phyloP scores from a whole-genome alignment of 1,140 invertebrate genomes.

The Drosophila aff. region DNA sequence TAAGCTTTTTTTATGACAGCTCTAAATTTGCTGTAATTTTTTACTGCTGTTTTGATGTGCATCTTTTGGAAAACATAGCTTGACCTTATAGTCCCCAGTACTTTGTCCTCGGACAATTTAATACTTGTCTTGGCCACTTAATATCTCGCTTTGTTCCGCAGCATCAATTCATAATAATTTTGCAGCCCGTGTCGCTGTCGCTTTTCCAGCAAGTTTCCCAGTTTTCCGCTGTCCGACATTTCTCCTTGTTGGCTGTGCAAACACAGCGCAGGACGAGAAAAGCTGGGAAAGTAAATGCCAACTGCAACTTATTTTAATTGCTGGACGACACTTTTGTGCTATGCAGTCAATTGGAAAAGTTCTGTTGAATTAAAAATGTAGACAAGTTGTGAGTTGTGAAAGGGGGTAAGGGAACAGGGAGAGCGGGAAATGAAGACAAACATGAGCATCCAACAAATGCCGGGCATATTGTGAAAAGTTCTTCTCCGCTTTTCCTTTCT shows the following conservation, averaged over 20 bases:
- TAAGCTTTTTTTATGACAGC: background rate
- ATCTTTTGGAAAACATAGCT: conserved; percentile 6
- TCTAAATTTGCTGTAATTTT: background rate
- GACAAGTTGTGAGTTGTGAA: conserved; percentile 25
- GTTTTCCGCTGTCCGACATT: conserved; percentile 50
- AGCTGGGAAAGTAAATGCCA: conserved; percentile 63
- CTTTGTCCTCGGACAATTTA: conserved; percentile 22
- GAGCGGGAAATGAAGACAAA: conserved; percentile 40
- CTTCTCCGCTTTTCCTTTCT: conserved; percentile 6
- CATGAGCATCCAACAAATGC: conserved; percentile 44
- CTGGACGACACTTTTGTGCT: conserved; percentile 75
- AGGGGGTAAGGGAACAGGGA: background rate
- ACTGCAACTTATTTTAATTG: conserved; percentile 79
- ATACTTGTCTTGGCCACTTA: conserved; percentile 54
- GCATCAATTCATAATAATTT: conserved; percentile 64
- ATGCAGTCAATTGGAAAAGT: conserved; percentile 77
- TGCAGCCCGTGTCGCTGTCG: conserved; percentile 1
- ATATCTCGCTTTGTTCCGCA: conserved; percentile 50
- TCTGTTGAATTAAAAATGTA: conserved; percentile 71
- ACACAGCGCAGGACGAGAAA: conserved; percentile 29
- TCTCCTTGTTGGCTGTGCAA: conserved; percentile 56
- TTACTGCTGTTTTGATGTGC: background rate
- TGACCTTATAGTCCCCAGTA: conserved; percentile 27
- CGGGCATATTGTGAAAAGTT: conserved; percentile 55
- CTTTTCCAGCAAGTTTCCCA: conserved; percentile 11